These are phyloP conservation scores for Acanthornis magna DNA, from an alignment of 2,797 vertebrate species.

Conservation along the genomic window DNA sequence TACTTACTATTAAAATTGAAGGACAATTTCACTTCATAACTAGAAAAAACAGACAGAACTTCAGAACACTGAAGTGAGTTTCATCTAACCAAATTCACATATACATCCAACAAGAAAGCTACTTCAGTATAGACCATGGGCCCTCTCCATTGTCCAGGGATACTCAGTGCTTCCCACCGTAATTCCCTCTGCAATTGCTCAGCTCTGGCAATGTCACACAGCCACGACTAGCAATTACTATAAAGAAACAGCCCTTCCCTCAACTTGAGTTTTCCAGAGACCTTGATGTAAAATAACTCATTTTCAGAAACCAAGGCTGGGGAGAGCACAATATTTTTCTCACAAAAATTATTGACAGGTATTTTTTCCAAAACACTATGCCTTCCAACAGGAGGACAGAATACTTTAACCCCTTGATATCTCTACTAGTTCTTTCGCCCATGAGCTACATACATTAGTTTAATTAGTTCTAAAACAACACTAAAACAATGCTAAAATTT, in stretches of 20 bases:
- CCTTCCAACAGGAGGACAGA: background rate
- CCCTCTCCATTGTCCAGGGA: background rate
- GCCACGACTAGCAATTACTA: background rate
- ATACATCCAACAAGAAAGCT: background rate
- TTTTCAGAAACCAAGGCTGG: background rate
- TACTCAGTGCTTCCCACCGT: accelerated
- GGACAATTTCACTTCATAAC: background rate
- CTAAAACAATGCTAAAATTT: background rate
- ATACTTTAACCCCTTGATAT: background rate
- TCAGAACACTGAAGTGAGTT: background rate
- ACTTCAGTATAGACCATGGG: background rate
- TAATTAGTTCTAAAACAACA: background rate
- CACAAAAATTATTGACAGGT: background rate
- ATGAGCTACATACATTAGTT: background rate
- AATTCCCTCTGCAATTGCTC: background rate
- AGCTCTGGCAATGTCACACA: background rate
- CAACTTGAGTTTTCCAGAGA: background rate
- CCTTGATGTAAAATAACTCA: background rate
- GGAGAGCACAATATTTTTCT: background rate
- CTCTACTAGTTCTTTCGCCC: background rate
- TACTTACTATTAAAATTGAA: background rate
- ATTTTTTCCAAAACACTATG: background rate
- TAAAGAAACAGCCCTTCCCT: background rate
- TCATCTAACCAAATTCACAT: background rate
- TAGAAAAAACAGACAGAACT: background rate